Evolutionary conservation across 1,140 invertebrate species (phyloP).

Genomic region (Rhagoletis zephyria): DNA sequence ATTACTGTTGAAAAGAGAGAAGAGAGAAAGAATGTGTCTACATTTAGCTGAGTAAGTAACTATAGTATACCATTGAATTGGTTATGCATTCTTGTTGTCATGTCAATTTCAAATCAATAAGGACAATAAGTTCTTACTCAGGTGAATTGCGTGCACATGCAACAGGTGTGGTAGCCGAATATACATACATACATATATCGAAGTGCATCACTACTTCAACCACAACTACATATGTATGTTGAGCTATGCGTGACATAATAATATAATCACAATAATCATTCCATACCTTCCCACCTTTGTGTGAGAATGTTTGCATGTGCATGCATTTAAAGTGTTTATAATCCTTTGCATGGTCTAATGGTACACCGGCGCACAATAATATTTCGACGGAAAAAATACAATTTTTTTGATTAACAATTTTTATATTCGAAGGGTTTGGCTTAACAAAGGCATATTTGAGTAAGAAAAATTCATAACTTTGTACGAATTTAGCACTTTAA

Average conservation of each 20-base stretch:
- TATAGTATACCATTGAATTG: too few relatives aligned
- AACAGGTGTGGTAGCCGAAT: slow-evolving; percentile 8
- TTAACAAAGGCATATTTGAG: too few relatives aligned
- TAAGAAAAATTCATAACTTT: too few relatives aligned
- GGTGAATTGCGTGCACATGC: not conserved
- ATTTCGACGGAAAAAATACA: too few relatives aligned
- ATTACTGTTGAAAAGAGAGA: too few relatives aligned
- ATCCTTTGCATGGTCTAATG: not conserved
- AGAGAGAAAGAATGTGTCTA: too few relatives aligned
- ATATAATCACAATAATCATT: not conserved
- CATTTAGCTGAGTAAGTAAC: too few relatives aligned
- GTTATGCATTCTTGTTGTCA: not conserved
- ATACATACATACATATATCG: not conserved
- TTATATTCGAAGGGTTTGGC: too few relatives aligned
- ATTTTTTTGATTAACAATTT: too few relatives aligned
- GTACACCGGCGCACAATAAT: too few relatives aligned
- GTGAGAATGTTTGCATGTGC: not conserved
- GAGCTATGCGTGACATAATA: not conserved
- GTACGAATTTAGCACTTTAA: too few relatives aligned
- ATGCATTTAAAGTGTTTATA: not conserved
- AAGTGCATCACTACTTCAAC: not conserved
- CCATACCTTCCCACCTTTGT: not conserved
- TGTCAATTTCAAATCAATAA: not conserved
- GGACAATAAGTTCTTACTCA: not conserved
- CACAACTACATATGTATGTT: not conserved